phyloP scores from a whole-genome alignment of 2,797 vertebrate species.

The Synaphobranchus kaupii region DNA sequence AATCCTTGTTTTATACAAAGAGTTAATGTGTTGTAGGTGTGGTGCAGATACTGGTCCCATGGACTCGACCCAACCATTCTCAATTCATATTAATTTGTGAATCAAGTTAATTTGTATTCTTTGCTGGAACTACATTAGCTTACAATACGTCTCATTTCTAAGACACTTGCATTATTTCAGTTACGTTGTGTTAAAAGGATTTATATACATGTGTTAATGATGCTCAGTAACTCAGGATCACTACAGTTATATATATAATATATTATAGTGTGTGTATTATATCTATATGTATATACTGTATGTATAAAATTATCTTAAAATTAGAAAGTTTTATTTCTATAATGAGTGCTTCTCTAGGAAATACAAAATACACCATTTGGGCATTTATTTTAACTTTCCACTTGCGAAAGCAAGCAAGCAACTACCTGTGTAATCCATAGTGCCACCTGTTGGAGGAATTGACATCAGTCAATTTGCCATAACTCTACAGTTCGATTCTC shows the following conservation, averaged over 20 bases:
- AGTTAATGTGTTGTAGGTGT: background rate
- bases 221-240: too few species aligned
- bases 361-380: background rate
- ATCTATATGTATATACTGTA: too few species aligned
- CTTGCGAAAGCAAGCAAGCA: background rate
- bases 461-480: conserved; percentile 17
- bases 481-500: background rate
- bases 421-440: conserved; percentile 59
- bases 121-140: too few species aligned
- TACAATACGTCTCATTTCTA: too few species aligned
- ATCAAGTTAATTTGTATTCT: background rate
- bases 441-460: conserved; percentile 78
- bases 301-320: too few species aligned
- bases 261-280: too few species aligned
- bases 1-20: background rate
- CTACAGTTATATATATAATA: too few species aligned
- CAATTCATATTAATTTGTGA: background rate
- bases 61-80: background rate
- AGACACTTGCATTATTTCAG: too few species aligned
- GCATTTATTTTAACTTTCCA: background rate
- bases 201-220: too few species aligned
- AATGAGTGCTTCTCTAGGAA: background rate
- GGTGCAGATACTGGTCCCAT: background rate
- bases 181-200: too few species aligned
- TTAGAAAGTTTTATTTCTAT: background rate